Evolutionary conservation across 2,113 vertebrate species (phyloP).

Genomic region (Pseudopipra pipra): DNA sequence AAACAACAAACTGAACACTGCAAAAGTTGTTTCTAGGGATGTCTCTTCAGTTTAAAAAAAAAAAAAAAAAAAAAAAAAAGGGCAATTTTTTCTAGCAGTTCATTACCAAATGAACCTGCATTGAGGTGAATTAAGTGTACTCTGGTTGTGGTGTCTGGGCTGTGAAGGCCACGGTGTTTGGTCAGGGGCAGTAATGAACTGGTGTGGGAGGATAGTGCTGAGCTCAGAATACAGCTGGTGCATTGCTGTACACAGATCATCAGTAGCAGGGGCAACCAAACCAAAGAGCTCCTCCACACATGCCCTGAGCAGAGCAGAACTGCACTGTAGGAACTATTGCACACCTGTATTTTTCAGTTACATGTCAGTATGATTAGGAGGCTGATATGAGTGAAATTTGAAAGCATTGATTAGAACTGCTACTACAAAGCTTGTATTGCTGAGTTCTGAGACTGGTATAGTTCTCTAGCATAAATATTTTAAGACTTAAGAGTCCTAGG

Average conservation of each 20-base stretch:
- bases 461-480: neutral
- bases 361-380: neutral
- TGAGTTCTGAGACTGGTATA: neutral
- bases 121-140: neutral
- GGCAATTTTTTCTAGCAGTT: neutral
- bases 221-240: neutral
- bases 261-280: neutral
- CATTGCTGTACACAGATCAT: neutral
- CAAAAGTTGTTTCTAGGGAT: neutral
- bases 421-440: neutral
- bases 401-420: neutral
- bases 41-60: neutral
- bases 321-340: neutral
- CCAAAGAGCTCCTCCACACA: neutral
- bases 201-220: neutral
- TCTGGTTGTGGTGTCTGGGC: neutral
- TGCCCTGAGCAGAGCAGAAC: neutral
- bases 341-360: neutral
- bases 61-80: neutral
- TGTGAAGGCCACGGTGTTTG: neutral
- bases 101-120: neutral
- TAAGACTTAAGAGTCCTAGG: neutral
- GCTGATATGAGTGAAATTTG: neutral
- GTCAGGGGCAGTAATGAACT: neutral
- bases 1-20: neutral